Base-by-base conservation (phyloP, 2,888 invertebrate species). In the Apotomis betuletana region DNA sequence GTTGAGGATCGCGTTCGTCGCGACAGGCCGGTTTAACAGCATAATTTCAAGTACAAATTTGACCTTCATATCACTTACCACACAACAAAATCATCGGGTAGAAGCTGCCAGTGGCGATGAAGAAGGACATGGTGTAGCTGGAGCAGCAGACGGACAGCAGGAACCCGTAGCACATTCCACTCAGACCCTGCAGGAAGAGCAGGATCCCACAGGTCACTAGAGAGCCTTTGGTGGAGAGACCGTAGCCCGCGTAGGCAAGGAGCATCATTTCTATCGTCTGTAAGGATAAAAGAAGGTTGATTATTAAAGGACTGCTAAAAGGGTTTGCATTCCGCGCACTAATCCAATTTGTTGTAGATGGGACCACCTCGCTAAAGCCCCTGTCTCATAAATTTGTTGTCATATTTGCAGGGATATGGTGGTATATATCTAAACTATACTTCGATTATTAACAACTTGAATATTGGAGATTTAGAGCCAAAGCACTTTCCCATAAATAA, bases 161-260 rank as follows among this genome's bases (percentile, higher is more conserved):
- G 83, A 98, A 96, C 54, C 98, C 98, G 83, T 96, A 97, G 81
- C 96, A 95, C 97, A 98, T 97, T 73, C 98, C 98, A 79, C 96
- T 95, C 67, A 97, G 90, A 0, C 97, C 98, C 78, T 96, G 76
- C 27, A 97, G 88, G 76, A 96, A 94, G 3, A 96, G 88, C 64
- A 98, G 82, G 0, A 89, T 75, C n/a, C 95, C 94, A 13, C 96
- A 94, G 49, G 95, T 90, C 0, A 91, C 70, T 27, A 96, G 80
- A 0, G 95, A 95, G 1, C 97, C 97, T 1, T 93, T 86, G 46
- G 94, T 94, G 0, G 95, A 93, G 8, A 96, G 91, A 71, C 94
- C 89, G 82, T 95, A 96, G 8, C 95, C 92, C 0, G 90, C 77
- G 83, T 96, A 95, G 1, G 95, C 94, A 8, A 96, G 88, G 0